Conservation (phyloP, 1,140 invertebrate species). For the Sesamia nonagrioides region DNA sequence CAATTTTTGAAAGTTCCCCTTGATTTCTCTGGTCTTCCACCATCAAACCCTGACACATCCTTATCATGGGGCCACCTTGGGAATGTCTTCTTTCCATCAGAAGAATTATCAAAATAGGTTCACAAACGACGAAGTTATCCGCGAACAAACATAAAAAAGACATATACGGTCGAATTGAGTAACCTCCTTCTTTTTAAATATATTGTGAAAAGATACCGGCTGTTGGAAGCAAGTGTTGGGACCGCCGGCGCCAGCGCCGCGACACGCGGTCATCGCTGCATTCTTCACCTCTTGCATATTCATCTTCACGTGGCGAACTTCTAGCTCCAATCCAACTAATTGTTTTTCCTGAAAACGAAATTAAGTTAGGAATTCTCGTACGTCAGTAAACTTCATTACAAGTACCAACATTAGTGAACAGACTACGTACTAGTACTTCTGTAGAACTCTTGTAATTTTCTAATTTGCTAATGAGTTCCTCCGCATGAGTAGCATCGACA, state of each 20-base stretch:
- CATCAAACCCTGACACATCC: no score
- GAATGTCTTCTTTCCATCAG: no score
- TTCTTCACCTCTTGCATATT: constrained; percentile 73
- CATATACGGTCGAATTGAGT: no score
- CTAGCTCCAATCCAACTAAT: constrained; percentile 67
- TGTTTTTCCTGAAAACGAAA: constrained; percentile 68
- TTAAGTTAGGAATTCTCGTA: neutral
- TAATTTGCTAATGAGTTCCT: constrained; percentile 69
- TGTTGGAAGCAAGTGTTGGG: constrained; percentile 72
- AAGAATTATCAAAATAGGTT: no score
- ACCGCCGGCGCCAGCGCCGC: constrained; percentile 61
- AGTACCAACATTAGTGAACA: neutral
- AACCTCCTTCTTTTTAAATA: no score
- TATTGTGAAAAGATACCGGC: constrained; percentile 65
- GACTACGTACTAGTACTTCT: constrained; percentile 65
- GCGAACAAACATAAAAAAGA: no score
- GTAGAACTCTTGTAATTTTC: constrained; percentile 70
- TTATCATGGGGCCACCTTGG: no score
- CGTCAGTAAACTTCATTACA: neutral
- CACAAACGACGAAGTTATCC: no score
- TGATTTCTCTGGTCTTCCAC: no score
- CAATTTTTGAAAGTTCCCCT: no score
- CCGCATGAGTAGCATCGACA: constrained; percentile 55
- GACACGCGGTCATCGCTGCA: constrained; percentile 60
- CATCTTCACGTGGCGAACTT: constrained; percentile 65